Base-by-base conservation (phyloP, 2,888 invertebrate genomes). In the Cheilosia variabilis region DNA sequence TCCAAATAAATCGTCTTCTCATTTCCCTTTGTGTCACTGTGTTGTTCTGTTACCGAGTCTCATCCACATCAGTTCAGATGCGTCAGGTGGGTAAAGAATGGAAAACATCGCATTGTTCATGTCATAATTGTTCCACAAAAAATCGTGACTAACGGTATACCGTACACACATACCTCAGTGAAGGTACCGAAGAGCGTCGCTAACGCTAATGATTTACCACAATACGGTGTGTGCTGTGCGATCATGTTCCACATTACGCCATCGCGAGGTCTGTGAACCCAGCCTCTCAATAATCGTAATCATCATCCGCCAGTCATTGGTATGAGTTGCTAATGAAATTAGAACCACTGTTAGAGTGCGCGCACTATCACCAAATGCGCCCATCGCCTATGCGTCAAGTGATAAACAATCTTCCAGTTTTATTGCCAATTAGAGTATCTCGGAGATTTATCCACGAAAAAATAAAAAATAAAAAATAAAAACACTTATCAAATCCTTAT, bases 401-500 rank as follows among this genome's bases (percentile, higher is more conserved):
- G 84, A 84, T 84, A 79, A 80, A 79, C 76, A 71, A 79, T 84
- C 53, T 65, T 71, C 53, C 43, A 58, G 41, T 71, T 52, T 84
- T 79, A 84, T 58, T 75, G 66, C 52, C 75, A 80, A 86, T 80
- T 86, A 86, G 55, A 31, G 75, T 71, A 41, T 68, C 34, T 62
- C 34, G 24, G 19, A 50, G 57, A 79, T 79, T 63, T 63, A 73
- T 13, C 10, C 41, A 15, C 9, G 53, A 43, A 34, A 7, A 4
- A 5, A 31, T 15, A 7, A 43, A 5, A n/a, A 13, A 37, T 17
- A 45, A 2, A 6, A 52, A 5, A n/a, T n/a, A n/a, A 13, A 4
- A 34, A 19, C n/a, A 6, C 19, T 17, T n/a, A 37, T 34, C 22
- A 55, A 43, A 47, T 50, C 9, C 34, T 58, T 6, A 57, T 24